phyloP scores from a whole-genome alignment of 2,797 vertebrate species.

The Arctocebus calabarensis region DNA sequence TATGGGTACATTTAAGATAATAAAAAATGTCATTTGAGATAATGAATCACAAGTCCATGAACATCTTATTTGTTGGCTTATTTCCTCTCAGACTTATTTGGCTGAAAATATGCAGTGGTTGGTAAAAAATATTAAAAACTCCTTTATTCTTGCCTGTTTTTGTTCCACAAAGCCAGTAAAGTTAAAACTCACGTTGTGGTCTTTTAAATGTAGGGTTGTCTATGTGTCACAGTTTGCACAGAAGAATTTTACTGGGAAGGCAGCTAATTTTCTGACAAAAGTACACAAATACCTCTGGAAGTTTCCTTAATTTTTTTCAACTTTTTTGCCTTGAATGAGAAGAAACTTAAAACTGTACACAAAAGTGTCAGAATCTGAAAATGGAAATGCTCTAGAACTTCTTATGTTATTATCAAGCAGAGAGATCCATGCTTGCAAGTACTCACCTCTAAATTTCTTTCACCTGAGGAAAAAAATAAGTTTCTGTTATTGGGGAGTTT shows the following conservation, averaged over 20 bases:
- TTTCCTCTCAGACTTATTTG: slow-evolving; percentile 57
- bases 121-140: not conserved
- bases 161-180: not conserved
- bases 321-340: not conserved
- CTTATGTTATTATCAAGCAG: not conserved
- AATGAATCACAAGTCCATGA: slow-evolving; percentile 63
- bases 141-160: not conserved
- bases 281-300: not conserved
- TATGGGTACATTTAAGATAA: slow-evolving; percentile 61
- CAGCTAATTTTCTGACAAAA: not conserved
- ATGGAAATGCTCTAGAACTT: not conserved
- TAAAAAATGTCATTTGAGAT: slow-evolving; percentile 64
- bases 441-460: not conserved
- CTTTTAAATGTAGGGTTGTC: not conserved
- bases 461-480: not conserved
- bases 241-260: not conserved
- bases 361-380: not conserved
- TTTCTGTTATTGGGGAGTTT: not conserved
- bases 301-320: not conserved
- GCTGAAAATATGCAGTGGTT: not conserved
- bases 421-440: not conserved
- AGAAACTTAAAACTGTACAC: too few relatives aligned
- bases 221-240: not conserved
- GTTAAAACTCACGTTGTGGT: not conserved
- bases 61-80: slow-evolving; percentile 19